Evolutionary conservation across 2,888 invertebrate species (phyloP).

Genomic region (Eupelmus urozonus): DNA sequence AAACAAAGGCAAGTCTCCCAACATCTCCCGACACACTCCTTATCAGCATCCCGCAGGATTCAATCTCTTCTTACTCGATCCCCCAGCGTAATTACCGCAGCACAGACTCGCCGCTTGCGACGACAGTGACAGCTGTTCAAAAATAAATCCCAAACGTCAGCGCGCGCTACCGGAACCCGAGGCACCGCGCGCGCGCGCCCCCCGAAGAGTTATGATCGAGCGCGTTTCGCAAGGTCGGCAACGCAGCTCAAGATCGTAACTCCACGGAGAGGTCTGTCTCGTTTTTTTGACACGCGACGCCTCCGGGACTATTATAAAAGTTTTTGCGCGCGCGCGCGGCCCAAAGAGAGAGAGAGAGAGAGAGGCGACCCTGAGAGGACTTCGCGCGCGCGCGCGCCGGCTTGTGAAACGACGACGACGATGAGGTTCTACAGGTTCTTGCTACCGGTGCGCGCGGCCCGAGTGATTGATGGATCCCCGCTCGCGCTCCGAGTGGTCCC

Average conservation of each 20-base stretch:
- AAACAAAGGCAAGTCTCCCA: too few species aligned
- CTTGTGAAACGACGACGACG: conserved; percentile 61
- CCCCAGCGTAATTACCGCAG: neutral
- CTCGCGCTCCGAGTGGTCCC: conserved; percentile 69
- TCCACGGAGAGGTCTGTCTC: neutral
- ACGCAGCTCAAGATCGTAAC: conserved; percentile 1
- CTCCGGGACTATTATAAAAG: conserved; percentile 56
- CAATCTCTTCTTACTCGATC: too few species aligned
- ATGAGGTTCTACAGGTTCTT: conserved; percentile 69
- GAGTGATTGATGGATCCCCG: conserved; percentile 75
- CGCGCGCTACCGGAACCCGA: conserved; percentile 23
- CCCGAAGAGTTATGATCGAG: conserved; percentile 40
- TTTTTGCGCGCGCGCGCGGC: conserved; percentile 47
- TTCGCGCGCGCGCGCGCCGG: conserved; percentile 63
- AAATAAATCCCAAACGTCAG: conserved; percentile 31
- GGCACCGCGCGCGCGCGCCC: neutral
- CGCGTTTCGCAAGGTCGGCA: conserved; percentile 31
- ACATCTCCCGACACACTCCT: too few species aligned
- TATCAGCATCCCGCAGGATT: too few species aligned
- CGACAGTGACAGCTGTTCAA: neutral
- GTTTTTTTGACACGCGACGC: conserved; percentile 41
- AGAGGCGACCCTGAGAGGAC: too few species aligned
- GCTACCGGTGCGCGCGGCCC: conserved; percentile 70
- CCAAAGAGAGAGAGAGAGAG: conserved; percentile 25
- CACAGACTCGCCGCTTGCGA: neutral